Percentiles rank a stretch among this genome's conserved stretches.
phyloP scores from a whole-genome alignment of 1,140 invertebrate species.

The Drosophila orena region DNA sequence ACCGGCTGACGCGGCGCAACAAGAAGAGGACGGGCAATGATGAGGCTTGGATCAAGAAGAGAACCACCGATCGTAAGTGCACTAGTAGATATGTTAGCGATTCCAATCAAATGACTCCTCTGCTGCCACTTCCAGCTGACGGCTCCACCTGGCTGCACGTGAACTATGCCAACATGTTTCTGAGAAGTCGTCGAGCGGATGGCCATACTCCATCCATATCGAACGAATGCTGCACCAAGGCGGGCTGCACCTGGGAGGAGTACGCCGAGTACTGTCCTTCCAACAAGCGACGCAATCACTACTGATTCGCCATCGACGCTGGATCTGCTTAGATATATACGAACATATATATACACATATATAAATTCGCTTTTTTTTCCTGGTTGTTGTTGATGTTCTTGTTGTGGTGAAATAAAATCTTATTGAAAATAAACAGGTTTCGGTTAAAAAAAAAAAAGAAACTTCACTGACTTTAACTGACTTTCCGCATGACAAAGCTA shows the following conservation, averaged over 20 bases:
- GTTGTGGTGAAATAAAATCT: conserved; percentile 31
- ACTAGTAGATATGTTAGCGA: too few relatives aligned
- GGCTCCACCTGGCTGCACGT: conserved; percentile 80
- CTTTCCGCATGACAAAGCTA: not conserved
- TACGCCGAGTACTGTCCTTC: conserved; percentile 88
- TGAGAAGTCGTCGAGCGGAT: conserved; percentile 76
- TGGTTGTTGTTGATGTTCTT: conserved; percentile 31
- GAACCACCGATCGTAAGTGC: conserved; percentile 40
- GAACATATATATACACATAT: conserved; percentile 9
- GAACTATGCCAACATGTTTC: conserved; percentile 78
- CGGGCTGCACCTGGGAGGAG: conserved; percentile 88
- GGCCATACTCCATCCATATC: conserved; percentile 85
- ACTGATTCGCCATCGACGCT: conserved; percentile 40
- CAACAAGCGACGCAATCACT: conserved; percentile 85
- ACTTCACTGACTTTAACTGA: not conserved
- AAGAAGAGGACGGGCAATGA: conserved; percentile 58
- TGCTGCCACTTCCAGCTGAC: conserved; percentile 13
- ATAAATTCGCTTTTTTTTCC: conserved; percentile 34
- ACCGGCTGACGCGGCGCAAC: conserved; percentile 85
- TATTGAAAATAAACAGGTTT: conserved; percentile 12
- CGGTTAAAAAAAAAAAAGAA: conserved; percentile 6
- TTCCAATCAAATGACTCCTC: not conserved
- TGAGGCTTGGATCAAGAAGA: conserved; percentile 47
- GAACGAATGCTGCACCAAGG: conserved; percentile 87
- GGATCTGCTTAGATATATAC: conserved; percentile 13